Conservation (phyloP, 2,797 vertebrate genomes). For the Amblyraja radiata region DNA sequence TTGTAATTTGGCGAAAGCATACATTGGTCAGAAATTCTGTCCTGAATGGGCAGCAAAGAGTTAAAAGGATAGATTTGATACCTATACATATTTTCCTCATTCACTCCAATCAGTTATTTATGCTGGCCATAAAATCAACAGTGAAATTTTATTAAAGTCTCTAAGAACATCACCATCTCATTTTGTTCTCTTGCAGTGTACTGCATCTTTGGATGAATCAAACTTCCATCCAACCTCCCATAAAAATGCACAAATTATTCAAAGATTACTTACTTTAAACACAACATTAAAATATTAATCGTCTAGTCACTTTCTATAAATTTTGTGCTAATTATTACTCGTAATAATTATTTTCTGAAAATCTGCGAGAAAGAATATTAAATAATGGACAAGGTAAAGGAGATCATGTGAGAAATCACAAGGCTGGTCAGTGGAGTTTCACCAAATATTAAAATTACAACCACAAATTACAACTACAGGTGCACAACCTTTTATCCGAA, state of each 20-base stretch:
- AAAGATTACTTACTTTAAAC: not conserved
- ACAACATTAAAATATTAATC: not conserved
- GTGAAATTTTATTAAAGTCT: not conserved
- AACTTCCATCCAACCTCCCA: not conserved
- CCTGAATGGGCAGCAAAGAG: not conserved
- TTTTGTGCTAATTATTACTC: not conserved
- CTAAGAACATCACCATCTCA: not conserved
- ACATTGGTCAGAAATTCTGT: not conserved
- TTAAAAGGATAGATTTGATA: not conserved
- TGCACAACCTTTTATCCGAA: too few relatives aligned
- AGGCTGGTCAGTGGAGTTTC: not conserved
- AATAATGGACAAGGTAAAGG: not conserved
- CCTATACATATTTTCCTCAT: not conserved
- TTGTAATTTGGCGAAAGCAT: not conserved
- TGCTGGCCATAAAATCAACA: not conserved
- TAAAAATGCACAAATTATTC: too few relatives aligned
- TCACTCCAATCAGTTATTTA: not conserved
- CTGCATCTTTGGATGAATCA: not conserved
- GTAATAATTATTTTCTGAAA: not conserved
- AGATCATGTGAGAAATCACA: not conserved
- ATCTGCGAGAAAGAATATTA: not conserved
- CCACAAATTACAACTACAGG: not conserved
- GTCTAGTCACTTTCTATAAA: not conserved
- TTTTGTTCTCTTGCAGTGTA: not conserved
- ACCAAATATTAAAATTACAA: not conserved